Evolutionary conservation across 2,113 vertebrate species (phyloP).

Genomic region (Neolamprologus longior): DNA sequence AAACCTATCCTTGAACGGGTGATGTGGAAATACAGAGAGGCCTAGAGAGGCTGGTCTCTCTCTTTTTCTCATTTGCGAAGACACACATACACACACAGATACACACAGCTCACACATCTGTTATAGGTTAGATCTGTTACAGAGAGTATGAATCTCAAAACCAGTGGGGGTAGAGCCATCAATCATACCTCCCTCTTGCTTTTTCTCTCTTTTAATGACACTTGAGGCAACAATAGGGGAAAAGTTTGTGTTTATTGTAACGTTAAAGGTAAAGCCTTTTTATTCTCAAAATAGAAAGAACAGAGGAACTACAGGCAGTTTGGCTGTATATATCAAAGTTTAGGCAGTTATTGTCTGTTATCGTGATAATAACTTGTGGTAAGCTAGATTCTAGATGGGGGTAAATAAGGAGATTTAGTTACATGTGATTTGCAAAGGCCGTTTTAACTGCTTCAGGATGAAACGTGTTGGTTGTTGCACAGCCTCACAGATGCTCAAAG

Average conservation of each 20-base stretch:
- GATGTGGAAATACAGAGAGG: not conserved
- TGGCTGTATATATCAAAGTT: not conserved
- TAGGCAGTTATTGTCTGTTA: not conserved
- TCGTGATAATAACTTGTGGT: not conserved
- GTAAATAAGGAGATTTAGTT: slow-evolving; percentile 42
- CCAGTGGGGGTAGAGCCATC: slow-evolving; percentile 42
- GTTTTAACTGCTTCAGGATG: not conserved
- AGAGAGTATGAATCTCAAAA: slow-evolving; percentile 32
- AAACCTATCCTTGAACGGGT: not conserved
- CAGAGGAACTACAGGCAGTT: not conserved
- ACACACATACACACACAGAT: not conserved
- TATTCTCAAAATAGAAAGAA: not conserved
- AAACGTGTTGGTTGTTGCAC: not conserved
- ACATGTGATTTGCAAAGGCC: slow-evolving; percentile 14
- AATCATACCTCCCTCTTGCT: slow-evolving; percentile 8
- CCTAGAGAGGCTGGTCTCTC: not conserved
- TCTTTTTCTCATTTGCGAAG: not conserved
- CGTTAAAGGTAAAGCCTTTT: not conserved
- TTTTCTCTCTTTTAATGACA: not conserved
- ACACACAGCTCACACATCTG: slow-evolving; percentile 40
- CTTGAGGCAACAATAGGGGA: not conserved
- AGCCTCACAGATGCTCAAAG: not conserved
- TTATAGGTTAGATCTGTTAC: slow-evolving; percentile 44
- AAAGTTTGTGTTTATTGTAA: slow-evolving; percentile 29
- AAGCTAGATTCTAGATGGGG: not conserved